phyloP scores from a whole-genome alignment of 2,888 invertebrate species.

The Scaptomyza flava region DNA sequence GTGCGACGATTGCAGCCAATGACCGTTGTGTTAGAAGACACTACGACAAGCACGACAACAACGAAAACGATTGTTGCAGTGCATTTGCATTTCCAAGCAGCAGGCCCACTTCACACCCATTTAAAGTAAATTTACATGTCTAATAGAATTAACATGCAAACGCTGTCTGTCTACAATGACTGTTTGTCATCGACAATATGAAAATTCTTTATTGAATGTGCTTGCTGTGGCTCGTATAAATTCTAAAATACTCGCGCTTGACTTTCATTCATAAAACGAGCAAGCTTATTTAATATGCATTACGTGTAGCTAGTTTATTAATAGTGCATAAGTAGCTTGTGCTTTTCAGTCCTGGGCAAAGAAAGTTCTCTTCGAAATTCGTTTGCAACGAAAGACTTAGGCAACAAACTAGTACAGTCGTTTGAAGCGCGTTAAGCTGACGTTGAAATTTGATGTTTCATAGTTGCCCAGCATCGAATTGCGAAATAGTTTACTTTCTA shows the following conservation, averaged over 20 bases:
- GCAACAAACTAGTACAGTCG: conserved; percentile 30
- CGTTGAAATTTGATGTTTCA: conserved; percentile 38
- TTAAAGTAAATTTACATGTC: conserved; percentile 52
- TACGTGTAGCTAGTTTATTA: conserved; percentile 29
- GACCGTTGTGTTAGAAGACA: conserved; percentile 37
- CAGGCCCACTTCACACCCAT: conserved; percentile 68
- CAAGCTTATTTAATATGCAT: conserved; percentile 51
- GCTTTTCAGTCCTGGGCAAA: conserved; percentile 11
- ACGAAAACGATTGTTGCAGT: conserved; percentile 25
- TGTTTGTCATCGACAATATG: conserved; percentile 63
- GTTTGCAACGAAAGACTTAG: conserved; percentile 23
- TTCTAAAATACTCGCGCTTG: conserved; percentile 30
- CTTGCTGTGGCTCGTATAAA: conserved; percentile 19
- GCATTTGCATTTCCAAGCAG: conserved; percentile 50
- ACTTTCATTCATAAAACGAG: conserved; percentile 72
- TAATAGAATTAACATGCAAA: conserved; percentile 44
- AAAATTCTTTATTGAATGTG: conserved; percentile 72
- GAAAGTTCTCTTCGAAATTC: conserved; percentile 75
- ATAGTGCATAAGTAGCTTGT: conserved; percentile 19
- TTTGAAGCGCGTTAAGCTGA: conserved; percentile 30
- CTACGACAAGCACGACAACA: conserved; percentile 12
- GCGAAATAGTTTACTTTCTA: conserved; percentile 56
- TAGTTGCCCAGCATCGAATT: conserved; percentile 33
- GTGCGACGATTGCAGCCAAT: conserved; percentile 50
- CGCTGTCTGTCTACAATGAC: conserved; percentile 39